Evolutionary conservation across 2,888 invertebrate genomes (phyloP).

Genomic region (Elysia crispata): DNA sequence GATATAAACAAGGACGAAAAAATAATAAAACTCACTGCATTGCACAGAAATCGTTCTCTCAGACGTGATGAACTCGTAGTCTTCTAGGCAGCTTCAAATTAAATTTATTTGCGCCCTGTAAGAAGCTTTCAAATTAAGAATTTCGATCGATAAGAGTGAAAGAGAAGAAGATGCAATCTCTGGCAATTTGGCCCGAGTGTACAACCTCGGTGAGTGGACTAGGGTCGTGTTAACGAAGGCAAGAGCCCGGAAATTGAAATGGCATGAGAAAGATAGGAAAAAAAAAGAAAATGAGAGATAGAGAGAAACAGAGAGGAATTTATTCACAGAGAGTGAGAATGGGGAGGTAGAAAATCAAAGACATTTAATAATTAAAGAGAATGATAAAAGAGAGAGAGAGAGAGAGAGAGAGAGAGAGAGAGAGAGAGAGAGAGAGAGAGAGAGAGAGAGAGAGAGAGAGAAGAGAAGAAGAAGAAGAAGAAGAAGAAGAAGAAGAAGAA

Average conservation of each 20-base stretch:
- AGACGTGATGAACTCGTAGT: no score
- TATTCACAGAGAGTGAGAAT: no score
- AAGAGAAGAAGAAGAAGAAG: slow-evolving; percentile 9
- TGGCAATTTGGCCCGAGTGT: no score
- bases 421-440: background rate
- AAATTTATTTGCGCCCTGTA: no score
- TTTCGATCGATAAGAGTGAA: no score
- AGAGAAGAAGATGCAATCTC: no score
- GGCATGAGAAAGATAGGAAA: background rate
- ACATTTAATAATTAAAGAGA: background rate
- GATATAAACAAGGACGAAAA: no score
- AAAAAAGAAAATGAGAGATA: background rate
- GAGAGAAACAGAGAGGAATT: background rate
- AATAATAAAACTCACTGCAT: no score
- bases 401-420: slow-evolving; percentile 12
- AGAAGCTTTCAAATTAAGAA: no score
- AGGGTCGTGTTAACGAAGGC: slow-evolving; percentile 92
- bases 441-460: background rate
- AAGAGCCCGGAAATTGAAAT: background rate
- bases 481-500: background rate
- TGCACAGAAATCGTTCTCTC: no score
- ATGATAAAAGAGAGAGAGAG: slow-evolving; percentile 2
- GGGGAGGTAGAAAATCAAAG: background rate
- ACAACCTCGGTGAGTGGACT: slow-evolving; percentile 86
- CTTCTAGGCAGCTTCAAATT: no score